phyloP scores from a whole-genome alignment of 2,888 invertebrate genomes.

The Epirrita christyi region DNA sequence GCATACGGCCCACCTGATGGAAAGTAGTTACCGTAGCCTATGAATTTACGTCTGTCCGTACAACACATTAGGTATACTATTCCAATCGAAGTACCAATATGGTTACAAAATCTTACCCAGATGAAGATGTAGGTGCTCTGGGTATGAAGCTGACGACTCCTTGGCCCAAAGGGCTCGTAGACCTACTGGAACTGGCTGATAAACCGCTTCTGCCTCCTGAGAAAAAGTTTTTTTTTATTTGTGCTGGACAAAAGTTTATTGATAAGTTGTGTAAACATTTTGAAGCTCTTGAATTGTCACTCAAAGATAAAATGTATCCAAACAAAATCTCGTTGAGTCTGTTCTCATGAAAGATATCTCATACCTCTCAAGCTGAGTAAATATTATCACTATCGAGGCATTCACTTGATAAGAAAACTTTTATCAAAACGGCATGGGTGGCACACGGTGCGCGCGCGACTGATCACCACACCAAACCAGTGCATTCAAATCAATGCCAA shows the following conservation, averaged over 20 bases:
- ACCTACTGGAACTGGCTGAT: conserved; percentile 86
- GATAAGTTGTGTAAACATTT: background rate
- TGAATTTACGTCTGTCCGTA: background rate
- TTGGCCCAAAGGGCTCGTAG: conserved; percentile 82
- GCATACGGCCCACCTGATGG: too few relatives aligned
- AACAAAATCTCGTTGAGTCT: conserved; percentile 30
- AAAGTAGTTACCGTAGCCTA: too few relatives aligned
- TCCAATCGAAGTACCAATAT: background rate
- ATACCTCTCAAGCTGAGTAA: conserved; percentile 55
- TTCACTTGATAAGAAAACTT: conserved; percentile 57
- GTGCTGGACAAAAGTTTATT: conserved; percentile 14
- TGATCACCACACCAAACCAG: conserved; percentile 44
- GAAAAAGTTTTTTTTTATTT: conserved; percentile 40
- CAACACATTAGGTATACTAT: background rate
- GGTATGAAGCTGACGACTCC: conserved; percentile 79
- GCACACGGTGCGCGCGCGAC: conserved; percentile 65
- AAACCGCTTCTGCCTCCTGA: conserved; percentile 76
- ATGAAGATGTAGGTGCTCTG: conserved; percentile 84
- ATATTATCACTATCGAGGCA: conserved; percentile 56
- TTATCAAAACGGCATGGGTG: conserved; percentile 69
- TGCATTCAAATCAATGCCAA: conserved; percentile 47
- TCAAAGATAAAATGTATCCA: conserved; percentile 17
- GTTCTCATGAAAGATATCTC: conserved; percentile 45
- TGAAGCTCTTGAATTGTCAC: background rate
- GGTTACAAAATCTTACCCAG: conserved; percentile 65